Conservation (phyloP, 2,113 vertebrate species). For the Nycticorax nycticorax region DNA sequence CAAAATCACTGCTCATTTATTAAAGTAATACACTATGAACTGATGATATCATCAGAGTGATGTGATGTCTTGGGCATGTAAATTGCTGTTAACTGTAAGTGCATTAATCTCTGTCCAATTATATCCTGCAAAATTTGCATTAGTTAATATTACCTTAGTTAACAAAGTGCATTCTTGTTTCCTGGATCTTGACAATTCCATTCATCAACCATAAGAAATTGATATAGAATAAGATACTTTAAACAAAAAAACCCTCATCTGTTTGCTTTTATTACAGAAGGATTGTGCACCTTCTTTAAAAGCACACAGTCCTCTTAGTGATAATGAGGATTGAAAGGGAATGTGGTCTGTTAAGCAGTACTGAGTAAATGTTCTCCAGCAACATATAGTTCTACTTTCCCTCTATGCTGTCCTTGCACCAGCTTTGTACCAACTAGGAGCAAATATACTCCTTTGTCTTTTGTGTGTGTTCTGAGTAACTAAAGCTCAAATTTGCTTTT, state of each 20-base stretch:
- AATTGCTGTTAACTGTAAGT: background rate
- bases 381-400: background rate
- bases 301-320: background rate
- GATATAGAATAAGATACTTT: background rate
- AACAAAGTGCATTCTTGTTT: background rate
- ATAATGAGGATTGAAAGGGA: background rate
- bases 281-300: background rate
- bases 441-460: background rate
- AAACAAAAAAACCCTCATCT: background rate
- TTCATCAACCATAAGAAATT: background rate
- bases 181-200: background rate
- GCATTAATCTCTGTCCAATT: background rate
- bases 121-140: background rate
- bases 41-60: background rate
- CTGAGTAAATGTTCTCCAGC: background rate
- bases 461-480: background rate
- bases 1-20: background rate
- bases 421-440: background rate
- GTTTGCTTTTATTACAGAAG: background rate
- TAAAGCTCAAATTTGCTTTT: background rate
- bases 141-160: background rate
- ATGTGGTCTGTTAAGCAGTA: background rate
- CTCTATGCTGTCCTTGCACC: background rate
- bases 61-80: background rate
- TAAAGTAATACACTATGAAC: background rate